Percentiles rank a stretch among this genome's conserved stretches.
Evolutionary conservation across 2,888 invertebrate genomes (phyloP).

Genomic region (Phania funesta): DNA sequence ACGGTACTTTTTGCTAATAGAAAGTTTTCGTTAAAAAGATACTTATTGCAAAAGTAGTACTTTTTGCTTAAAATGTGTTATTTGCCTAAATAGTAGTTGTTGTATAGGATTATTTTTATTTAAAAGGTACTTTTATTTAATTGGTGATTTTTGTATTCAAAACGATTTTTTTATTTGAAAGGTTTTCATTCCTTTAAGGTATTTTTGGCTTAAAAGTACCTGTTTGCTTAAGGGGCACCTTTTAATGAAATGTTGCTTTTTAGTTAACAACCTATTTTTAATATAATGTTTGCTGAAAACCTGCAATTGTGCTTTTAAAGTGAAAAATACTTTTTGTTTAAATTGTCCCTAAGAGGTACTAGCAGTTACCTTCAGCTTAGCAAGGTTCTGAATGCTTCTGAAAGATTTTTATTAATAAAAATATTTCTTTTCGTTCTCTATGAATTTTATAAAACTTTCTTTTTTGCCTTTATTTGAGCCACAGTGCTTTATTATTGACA

Average conservation of each 20-base stretch:
- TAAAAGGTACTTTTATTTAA: no score
- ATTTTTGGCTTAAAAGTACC: no score
- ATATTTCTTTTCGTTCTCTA: not conserved
- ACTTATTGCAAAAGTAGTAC: not conserved
- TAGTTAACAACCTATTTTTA: no score
- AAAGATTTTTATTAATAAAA: not conserved
- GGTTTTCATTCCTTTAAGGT: no score
- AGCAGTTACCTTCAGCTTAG: no score
- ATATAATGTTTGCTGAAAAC: no score
- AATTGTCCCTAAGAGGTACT: not conserved
- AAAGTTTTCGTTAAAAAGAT: no score
- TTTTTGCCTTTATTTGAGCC: not conserved
- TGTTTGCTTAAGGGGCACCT: not conserved
- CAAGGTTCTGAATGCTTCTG: no score
- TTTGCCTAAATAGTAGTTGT: not conserved
- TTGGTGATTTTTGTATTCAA: no score
- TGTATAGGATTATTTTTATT: no score
- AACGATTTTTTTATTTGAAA: no score
- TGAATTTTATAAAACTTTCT: not conserved
- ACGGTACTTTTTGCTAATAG: no score
- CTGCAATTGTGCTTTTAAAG: not conserved
- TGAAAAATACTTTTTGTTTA: not conserved
- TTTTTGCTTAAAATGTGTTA: not conserved
- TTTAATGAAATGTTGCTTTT: not conserved
- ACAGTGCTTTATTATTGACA: slow-evolving; percentile 24